These are phyloP conservation scores for Drosophila pseudoobscura DNA, from an alignment of 1,140 invertebrate species.

Conservation along the genomic window DNA sequence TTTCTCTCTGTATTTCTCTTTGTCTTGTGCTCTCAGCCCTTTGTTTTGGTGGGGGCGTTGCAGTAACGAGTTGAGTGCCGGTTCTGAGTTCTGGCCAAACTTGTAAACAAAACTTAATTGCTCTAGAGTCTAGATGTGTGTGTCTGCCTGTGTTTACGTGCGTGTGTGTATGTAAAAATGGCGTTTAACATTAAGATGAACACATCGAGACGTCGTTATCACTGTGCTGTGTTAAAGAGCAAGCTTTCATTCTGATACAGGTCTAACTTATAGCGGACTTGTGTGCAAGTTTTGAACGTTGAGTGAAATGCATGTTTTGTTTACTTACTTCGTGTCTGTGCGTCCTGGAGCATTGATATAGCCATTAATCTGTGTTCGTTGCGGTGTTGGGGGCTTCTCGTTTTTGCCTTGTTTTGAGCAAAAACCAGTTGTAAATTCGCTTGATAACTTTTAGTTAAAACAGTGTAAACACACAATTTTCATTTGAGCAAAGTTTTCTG, in stretches of 20 bases:
- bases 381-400: constrained; percentile 12
- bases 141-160: neutral
- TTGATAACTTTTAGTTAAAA: constrained; percentile 33
- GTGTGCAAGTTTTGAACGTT: neutral
- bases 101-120: constrained; percentile 77
- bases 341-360: constrained; percentile 82
- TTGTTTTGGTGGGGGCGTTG: constrained; percentile 68
- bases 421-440: constrained; percentile 32
- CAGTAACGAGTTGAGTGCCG: constrained; percentile 70
- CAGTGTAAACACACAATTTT: constrained; percentile 50
- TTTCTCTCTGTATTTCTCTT: constrained; percentile 18
- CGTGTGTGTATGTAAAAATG: constrained; percentile 42
- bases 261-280: no score
- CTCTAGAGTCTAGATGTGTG: constrained; percentile 1
- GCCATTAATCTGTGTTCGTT: constrained; percentile 59
- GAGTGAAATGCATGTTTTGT: neutral
- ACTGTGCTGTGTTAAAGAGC: constrained; percentile 9
- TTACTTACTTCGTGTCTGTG: constrained; percentile 82
- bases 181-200: constrained; percentile 45
- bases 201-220: constrained; percentile 70
- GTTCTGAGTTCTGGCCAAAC: constrained; percentile 47
- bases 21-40: constrained; percentile 29
- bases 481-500: constrained; percentile 55
- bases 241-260: neutral
- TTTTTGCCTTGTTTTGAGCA: constrained; percentile 28